Conservation (phyloP, 2,113 vertebrate species). For the Festucalex cinctus region DNA sequence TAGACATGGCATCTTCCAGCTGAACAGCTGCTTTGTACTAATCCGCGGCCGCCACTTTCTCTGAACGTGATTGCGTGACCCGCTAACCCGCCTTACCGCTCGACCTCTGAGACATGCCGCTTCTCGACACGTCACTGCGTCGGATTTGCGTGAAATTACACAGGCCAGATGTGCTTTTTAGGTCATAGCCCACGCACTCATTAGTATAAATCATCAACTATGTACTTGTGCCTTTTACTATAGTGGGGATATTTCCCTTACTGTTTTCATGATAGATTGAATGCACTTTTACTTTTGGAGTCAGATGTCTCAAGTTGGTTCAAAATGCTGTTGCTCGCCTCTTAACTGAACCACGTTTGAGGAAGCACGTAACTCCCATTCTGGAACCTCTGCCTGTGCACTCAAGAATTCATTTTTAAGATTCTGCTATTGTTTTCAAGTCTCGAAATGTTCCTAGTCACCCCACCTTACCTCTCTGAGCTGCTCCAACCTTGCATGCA, state of each 20-base stretch:
- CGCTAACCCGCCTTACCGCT: conserved; percentile 48
- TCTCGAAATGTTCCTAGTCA: too few relatives aligned
- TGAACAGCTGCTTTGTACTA: conserved; percentile 68
- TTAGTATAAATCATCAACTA: not conserved
- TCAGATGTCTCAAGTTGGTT: too few relatives aligned
- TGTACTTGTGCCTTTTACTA: not conserved
- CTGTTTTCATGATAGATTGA: not conserved
- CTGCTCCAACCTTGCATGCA: too few relatives aligned
- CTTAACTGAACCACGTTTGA: too few relatives aligned
- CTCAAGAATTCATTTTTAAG: too few relatives aligned
- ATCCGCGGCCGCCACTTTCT: conserved; percentile 49
- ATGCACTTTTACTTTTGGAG: too few relatives aligned
- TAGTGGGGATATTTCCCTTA: not conserved
- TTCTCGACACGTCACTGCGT: not conserved
- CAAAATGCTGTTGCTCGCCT: too few relatives aligned
- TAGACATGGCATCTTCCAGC: conserved; percentile 11
- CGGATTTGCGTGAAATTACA: conserved; percentile 10
- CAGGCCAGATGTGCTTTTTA: conserved; percentile 9
- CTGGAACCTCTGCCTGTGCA: too few relatives aligned
- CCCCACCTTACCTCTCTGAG: too few relatives aligned
- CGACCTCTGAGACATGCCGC: not conserved
- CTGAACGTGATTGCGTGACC: conserved; percentile 62
- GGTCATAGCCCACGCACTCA: not conserved
- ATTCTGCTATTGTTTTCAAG: too few relatives aligned
- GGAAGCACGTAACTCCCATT: too few relatives aligned